phyloP scores from a whole-genome alignment of 2,113 vertebrate species.

The Reinhardtius hippoglossoides region DNA sequence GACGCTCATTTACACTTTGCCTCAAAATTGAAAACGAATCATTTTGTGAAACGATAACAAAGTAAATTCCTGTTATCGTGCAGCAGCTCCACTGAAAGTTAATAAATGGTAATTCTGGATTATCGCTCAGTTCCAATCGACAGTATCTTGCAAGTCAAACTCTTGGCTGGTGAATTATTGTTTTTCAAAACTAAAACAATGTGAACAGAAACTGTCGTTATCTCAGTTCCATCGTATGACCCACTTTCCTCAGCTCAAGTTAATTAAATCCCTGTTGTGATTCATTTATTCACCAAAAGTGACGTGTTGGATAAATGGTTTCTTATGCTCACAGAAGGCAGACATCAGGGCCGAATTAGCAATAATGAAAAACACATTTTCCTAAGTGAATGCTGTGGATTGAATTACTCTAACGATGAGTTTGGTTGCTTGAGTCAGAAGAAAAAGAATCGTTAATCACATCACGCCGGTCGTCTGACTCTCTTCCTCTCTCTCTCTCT shows the following conservation, averaged over 20 bases:
- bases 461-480: not conserved
- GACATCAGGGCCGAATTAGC: slow-evolving; percentile 7
- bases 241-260: slow-evolving; percentile 32
- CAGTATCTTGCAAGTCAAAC: not conserved
- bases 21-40: not conserved
- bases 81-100: not conserved
- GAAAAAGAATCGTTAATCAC: slow-evolving; percentile 28
- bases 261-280: not conserved
- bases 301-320: slow-evolving; percentile 10
- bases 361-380: not conserved
- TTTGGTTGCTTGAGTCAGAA: slow-evolving; percentile 11
- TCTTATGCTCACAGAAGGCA: slow-evolving; percentile 18
- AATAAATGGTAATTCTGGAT: not conserved
- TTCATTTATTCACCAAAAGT: slow-evolving; percentile 41
- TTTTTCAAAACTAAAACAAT: slow-evolving; percentile 13
- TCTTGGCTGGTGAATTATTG: not conserved
- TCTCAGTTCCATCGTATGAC: not conserved
- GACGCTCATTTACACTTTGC: not conserved
- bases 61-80: not conserved
- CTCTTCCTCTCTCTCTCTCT: slow-evolving; percentile 5
- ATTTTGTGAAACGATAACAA: not conserved
- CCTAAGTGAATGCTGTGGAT: not conserved
- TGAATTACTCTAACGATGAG: not conserved
- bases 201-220: slow-evolving; percentile 6
- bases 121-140: not conserved